Base-by-base conservation (phyloP, 2,888 invertebrate species). In the Drosophila anomelani region DNA sequence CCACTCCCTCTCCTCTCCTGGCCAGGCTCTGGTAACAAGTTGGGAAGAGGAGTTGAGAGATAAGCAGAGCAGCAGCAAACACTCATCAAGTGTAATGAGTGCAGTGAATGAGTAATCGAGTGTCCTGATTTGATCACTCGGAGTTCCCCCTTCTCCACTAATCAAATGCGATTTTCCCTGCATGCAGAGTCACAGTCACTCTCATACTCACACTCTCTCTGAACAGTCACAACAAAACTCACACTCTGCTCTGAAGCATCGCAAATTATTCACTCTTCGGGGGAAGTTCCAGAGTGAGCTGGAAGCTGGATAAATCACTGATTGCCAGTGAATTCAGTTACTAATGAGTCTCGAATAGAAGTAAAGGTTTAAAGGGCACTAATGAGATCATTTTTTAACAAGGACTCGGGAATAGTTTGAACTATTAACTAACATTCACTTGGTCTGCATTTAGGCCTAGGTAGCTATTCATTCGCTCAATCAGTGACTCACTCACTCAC, bases 41-140 rank as follows among this genome's bases (percentile, higher is more conserved):
- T 34, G 34, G 34, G 12, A 34, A 10, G 10, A 10, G 32, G 3
- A 10, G 34, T 10, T 34, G 34, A n/a, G 29, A 36, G 69, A 56
- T 69, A 69, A 68, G 56, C 67, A 53, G 59, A 20, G 26, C 26
- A 36, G 43, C 64, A 34, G 32, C 68, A 67, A 47, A 47, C 56
- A 69, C 69, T 56, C 69, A 68, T 68, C 68, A 69, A 69, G 56
- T 49, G 47, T 69, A 56, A 68, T 69, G 68, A 56, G 47, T 55
- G 70, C 57, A 57, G 47, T 69, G 68, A 69, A 68, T 69, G 68
- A 68, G 68, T 68, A 68, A 68, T 68, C 70, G 70, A 68, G 68
- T 69, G 68, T 36, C 56, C 68, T 68, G 68, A 68, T 69, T 66
- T 57, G 47, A 69, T 68, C 47, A 49, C 26, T 26, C 8, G n/a